These are phyloP conservation scores for Polypedilum vanderplanki DNA, from an alignment of 1,140 invertebrate genomes.

Conservation along the genomic window DNA sequence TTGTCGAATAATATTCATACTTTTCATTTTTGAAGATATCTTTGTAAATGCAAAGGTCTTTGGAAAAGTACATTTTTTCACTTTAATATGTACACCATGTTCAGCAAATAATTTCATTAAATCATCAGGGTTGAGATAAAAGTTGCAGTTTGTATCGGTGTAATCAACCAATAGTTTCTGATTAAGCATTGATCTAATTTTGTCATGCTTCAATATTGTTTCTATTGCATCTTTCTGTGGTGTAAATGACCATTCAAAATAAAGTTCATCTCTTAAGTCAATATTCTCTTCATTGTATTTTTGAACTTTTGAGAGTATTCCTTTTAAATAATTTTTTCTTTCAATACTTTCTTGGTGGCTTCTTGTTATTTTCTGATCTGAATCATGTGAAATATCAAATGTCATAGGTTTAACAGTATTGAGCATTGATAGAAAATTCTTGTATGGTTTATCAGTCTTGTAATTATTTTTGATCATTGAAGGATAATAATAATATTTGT, in stretches of 20 bases:
- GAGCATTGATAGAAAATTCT: neutral
- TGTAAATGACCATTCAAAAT: neutral
- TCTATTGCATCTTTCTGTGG: neutral
- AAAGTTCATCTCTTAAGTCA: neutral
- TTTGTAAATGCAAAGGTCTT: neutral
- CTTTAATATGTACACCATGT: neutral
- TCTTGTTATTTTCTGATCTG: neutral
- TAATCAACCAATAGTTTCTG: neutral
- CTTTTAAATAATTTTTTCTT: neutral
- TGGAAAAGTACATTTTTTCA: neutral
- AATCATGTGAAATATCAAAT: neutral
- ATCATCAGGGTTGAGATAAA: neutral
- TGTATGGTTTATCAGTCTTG: neutral
- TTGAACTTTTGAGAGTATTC: neutral
- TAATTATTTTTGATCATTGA: constrained; percentile 35
- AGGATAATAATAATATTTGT: constrained; percentile 47
- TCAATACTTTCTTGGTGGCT: neutral
- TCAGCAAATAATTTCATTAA: neutral
- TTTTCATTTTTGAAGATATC: neutral
- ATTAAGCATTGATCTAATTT: neutral
- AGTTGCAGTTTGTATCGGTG: neutral
- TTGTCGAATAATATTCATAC: neutral
- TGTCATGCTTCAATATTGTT: neutral
- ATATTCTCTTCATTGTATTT: neutral
- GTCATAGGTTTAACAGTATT: neutral